phyloP scores from a whole-genome alignment of 2,888 invertebrate genomes.

The Strigamia maritima region DNA sequence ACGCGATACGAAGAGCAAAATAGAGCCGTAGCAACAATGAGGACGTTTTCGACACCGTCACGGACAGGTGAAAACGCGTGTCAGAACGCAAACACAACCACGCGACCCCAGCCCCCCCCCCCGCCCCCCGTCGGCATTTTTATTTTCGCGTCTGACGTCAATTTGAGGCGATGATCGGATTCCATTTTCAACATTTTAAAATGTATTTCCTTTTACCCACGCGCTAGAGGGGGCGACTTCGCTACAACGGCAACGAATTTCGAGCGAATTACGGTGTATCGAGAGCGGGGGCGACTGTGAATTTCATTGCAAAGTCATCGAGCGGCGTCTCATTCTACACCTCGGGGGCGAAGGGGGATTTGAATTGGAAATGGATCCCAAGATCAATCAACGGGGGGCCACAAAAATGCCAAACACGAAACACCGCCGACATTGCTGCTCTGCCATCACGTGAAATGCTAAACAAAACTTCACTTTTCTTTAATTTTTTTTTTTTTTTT shows the following conservation, averaged over 20 bases:
- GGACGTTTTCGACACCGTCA: background rate
- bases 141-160: background rate
- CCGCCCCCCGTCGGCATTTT: background rate
- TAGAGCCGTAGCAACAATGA: background rate
- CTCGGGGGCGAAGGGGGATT: constrained; percentile 13
- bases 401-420: constrained; percentile 23
- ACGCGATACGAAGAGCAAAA: background rate
- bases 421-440: background rate
- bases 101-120: too few species aligned
- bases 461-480: background rate
- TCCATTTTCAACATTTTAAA: constrained; percentile 20
- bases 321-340: background rate
- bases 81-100: background rate
- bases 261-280: background rate
- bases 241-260: background rate
- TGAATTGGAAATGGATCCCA: constrained; percentile 23
- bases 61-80: constrained; percentile 20
- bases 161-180: constrained; percentile 11
- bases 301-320: constrained; percentile 23
- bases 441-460: background rate
- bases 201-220: background rate
- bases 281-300: background rate
- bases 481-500: too few species aligned
- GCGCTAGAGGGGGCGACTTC: background rate
- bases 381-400: constrained; percentile 1